Percentiles rank a stretch among this genome's conserved stretches.
phyloP scores from a whole-genome alignment of 2,797 vertebrate genomes.

The Tauraco hartlaubi region DNA sequence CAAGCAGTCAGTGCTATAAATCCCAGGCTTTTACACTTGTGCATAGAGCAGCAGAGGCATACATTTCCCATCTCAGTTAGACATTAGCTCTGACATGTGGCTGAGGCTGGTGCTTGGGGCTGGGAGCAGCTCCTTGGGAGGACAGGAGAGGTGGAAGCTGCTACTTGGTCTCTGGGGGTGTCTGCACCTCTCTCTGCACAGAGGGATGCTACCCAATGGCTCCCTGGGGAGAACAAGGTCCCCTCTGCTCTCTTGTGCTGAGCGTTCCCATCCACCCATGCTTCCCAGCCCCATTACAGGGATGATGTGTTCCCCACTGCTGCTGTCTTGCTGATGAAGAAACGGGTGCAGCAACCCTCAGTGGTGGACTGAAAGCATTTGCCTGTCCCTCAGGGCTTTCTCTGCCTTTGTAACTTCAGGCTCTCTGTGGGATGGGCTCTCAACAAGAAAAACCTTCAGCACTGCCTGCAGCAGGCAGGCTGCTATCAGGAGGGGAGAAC shows the following conservation, averaged over 20 bases:
- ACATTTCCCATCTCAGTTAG: background rate
- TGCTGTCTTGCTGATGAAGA: background rate
- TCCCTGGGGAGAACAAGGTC: background rate
- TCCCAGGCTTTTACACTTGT: background rate
- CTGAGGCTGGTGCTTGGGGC: background rate
- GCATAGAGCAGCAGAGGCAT: background rate
- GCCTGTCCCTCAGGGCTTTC: background rate
- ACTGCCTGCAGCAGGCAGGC: rapidly evolving
- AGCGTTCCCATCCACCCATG: rapidly evolving
- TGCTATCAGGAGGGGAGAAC: background rate
- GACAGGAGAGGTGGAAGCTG: background rate
- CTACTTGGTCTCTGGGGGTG: background rate
- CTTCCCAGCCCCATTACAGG: background rate
- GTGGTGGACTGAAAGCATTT: background rate
- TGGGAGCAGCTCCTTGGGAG: background rate
- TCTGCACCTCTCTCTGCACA: background rate
- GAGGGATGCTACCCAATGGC: background rate
- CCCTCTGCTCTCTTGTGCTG: background rate
- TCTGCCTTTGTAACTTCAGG: background rate
- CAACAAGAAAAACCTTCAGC: background rate
- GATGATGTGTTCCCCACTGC: background rate
- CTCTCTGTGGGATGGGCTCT: background rate
- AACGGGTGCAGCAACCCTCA: rapidly evolving
- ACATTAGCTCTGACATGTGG: background rate
- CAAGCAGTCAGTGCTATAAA: background rate